These are phyloP conservation scores for Dorcus parallelipipedus DNA, from an alignment of 2,888 invertebrate species.

Conservation along the genomic window DNA sequence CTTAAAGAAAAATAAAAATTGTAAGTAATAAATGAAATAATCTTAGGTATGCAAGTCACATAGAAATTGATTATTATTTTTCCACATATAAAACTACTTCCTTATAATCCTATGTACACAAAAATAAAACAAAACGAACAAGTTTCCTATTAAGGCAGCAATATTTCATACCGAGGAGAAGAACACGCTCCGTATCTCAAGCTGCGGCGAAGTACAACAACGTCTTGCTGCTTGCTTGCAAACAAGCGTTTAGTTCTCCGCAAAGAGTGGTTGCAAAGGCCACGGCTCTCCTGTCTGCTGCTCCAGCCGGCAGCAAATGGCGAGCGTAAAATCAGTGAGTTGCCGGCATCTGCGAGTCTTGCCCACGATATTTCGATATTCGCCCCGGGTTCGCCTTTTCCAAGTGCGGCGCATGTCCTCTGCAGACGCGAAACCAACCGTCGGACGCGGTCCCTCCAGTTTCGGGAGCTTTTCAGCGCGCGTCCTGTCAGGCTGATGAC, in stretches of 20 bases:
- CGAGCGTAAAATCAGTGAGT: constrained; percentile 38
- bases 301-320: constrained; percentile 23
- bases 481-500: not conserved
- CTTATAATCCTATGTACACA: constrained; percentile 19
- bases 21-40: too few relatives aligned
- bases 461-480: not conserved
- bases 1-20: too few relatives aligned
- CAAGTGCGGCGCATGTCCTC: constrained; percentile 8
- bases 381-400: constrained; percentile 16
- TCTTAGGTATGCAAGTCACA: too few relatives aligned
- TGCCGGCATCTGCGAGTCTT: constrained; percentile 35
- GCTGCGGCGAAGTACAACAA: constrained; percentile 1
- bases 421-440: constrained; percentile 7
- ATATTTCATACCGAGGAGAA: constrained; percentile 15
- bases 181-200: constrained; percentile 2
- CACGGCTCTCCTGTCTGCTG: constrained; percentile 22
- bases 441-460: not conserved
- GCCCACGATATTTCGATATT: constrained; percentile 18
- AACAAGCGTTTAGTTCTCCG: constrained; percentile 27
- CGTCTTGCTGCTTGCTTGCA: not conserved
- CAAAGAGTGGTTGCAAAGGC: constrained; percentile 33
- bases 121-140: constrained; percentile 21
- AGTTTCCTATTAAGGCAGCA: constrained; percentile 21
- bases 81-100: constrained; percentile 12
- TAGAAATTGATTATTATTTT: not conserved